phyloP scores from a whole-genome alignment of 2,797 vertebrate genomes.

The Enteromius viviparus region DNA sequence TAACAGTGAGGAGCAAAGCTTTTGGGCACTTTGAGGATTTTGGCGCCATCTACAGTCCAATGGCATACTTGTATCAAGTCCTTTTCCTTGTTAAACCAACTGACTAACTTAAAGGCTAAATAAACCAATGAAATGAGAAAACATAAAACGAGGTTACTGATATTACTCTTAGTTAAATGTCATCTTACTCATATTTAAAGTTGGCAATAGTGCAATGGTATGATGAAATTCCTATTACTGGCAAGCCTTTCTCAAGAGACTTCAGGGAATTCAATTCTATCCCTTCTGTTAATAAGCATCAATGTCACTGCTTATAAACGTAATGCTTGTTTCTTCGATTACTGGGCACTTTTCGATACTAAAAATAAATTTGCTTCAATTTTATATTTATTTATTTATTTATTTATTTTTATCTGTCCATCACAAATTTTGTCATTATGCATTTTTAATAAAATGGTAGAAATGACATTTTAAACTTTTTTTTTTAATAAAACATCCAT shows the following conservation, averaged over 20 bases:
- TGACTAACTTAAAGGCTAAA: neutral
- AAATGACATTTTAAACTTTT: neutral
- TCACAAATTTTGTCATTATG: neutral
- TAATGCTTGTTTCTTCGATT: neutral
- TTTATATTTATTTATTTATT: no score
- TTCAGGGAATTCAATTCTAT: neutral
- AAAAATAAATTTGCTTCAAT: neutral
- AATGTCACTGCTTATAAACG: neutral
- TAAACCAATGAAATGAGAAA: neutral
- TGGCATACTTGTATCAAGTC: neutral
- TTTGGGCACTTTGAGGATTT: neutral
- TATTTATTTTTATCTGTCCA: neutral
- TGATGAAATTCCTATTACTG: constrained; percentile 37
- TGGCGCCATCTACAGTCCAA: constrained; percentile 54
- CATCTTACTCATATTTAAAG: neutral
- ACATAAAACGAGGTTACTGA: neutral
- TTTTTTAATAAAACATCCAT: neutral
- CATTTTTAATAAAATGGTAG: neutral
- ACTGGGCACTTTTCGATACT: neutral
- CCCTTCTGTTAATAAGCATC: neutral
- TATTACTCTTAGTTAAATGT: neutral
- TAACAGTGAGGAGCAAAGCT: neutral
- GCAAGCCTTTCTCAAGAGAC: constrained; percentile 31
- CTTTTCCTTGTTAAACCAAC: neutral
- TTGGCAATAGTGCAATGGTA: neutral